Conservation (phyloP, 1,140 invertebrate genomes). For the Rhopalosiphum maidis region DNA sequence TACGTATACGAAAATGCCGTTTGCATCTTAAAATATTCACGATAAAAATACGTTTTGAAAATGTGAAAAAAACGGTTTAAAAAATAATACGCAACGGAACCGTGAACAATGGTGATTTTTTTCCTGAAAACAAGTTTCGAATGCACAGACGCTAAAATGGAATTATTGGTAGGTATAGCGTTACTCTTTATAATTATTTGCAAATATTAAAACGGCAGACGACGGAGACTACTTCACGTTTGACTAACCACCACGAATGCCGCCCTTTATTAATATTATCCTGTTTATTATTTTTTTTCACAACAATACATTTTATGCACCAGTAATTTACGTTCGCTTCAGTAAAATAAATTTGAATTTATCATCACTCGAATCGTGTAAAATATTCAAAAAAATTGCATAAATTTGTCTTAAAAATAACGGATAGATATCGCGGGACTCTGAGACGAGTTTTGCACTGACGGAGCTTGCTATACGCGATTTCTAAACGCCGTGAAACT, state of each 20-base stretch:
- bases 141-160: not conserved
- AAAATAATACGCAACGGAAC: not conserved
- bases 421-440: accelerated
- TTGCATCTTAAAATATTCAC: not conserved
- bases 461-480: too few relatives aligned
- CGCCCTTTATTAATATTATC: not conserved
- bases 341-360: too few relatives aligned
- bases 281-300: not conserved
- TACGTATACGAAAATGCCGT: too few relatives aligned
- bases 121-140: not conserved
- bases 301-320: not conserved
- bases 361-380: too few relatives aligned
- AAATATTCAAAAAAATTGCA: too few relatives aligned
- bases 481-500: too few relatives aligned
- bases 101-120: not conserved
- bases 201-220: not conserved
- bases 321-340: not conserved
- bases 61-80: too few relatives aligned
- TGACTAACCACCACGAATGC: not conserved
- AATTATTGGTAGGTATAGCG: not conserved
- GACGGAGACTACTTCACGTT: not conserved
- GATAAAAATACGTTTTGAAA: not conserved
- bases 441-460: not conserved
- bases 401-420: not conserved
- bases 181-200: not conserved